These are phyloP conservation scores for Lophotriccus pileatus DNA, from an alignment of 2,797 vertebrate genomes.

Conservation along the genomic window DNA sequence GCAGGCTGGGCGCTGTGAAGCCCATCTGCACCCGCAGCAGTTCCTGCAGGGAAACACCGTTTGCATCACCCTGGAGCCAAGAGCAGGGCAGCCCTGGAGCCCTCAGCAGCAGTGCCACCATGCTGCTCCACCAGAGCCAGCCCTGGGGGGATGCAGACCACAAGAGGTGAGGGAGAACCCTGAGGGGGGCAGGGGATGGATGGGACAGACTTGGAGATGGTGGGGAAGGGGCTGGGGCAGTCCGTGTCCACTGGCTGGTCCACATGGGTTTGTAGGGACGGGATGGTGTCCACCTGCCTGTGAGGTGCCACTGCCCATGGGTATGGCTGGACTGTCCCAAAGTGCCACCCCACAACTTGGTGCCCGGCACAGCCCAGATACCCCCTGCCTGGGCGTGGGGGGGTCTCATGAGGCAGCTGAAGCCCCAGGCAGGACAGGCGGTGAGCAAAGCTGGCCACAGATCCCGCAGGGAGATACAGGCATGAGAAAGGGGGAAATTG, in stretches of 20 bases:
- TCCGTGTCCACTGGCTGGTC: fast-evolving
- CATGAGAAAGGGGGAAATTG: neutral
- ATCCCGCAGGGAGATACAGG: neutral
- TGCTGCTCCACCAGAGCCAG: neutral
- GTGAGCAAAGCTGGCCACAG: neutral
- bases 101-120: neutral
- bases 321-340: neutral
- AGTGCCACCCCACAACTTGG: neutral
- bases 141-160: neutral
- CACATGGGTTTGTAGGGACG: fast-evolving
- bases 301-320: fast-evolving
- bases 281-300: neutral
- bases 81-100: neutral
- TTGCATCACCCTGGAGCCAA: neutral
- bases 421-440: neutral
- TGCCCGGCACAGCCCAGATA: fast-evolving
- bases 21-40: neutral
- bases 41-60: neutral
- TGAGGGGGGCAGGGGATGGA: neutral
- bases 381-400: neutral
- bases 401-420: neutral
- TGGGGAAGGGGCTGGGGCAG: neutral
- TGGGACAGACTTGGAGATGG: neutral
- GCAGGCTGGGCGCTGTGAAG: neutral
- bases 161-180: neutral